Evolutionary conservation across 2,113 vertebrate genomes (phyloP).

Genomic region (Antechinus flavipes): DNA sequence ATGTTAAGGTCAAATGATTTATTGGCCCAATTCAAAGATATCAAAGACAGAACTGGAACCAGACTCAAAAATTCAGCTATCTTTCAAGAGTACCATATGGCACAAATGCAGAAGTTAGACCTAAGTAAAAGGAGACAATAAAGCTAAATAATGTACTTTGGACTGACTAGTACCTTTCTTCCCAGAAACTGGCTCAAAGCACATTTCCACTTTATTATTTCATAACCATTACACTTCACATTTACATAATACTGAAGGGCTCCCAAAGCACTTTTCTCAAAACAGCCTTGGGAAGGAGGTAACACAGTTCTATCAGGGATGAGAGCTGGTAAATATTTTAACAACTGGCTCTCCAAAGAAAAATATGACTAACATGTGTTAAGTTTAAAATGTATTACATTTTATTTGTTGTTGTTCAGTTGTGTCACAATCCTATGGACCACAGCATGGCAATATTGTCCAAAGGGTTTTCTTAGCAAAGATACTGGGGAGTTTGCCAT

Average conservation of each 20-base stretch:
- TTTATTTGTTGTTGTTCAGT: not conserved
- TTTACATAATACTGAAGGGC: not conserved
- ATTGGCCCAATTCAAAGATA: not conserved
- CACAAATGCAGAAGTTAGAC: not conserved
- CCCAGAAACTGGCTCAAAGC: not conserved
- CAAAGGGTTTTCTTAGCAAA: not conserved
- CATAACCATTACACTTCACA: not conserved
- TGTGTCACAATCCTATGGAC: not conserved
- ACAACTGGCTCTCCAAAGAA: not conserved
- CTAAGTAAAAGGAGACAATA: not conserved
- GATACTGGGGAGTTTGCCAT: not conserved
- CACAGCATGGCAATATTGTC: not conserved
- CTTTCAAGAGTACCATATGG: not conserved
- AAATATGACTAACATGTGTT: not conserved
- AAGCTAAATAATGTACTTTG: not conserved
- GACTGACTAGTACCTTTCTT: not conserved
- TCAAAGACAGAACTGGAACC: not conserved
- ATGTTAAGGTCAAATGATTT: not conserved
- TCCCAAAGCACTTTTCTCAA: not conserved
- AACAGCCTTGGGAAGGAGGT: not conserved
- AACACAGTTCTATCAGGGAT: not conserved
- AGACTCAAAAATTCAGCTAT: not conserved
- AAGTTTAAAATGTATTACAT: not conserved
- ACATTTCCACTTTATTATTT: not conserved
- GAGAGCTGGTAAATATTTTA: too few species aligned